phyloP scores from a whole-genome alignment of 2,797 vertebrate genomes.

The Platyrinchus mystaceus region DNA sequence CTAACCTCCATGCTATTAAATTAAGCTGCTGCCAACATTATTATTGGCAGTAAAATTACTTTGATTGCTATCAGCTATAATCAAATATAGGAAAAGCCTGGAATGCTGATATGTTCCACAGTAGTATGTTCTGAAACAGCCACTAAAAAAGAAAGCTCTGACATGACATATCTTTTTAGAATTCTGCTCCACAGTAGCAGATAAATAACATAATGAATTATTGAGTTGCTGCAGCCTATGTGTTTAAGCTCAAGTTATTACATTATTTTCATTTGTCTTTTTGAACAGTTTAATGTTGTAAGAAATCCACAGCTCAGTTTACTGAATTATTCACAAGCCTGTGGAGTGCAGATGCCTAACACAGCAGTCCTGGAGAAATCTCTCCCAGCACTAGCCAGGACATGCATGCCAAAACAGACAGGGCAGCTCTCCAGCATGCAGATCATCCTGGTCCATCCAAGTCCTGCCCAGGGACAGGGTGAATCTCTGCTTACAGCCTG shows the following conservation, averaged over 20 bases:
- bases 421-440: neutral
- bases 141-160: conserved; percentile 32
- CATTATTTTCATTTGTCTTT: conserved; percentile 47
- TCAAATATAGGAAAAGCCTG: conserved; percentile 80
- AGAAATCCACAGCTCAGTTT: neutral
- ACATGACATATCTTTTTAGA: conserved; percentile 53
- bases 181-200: conserved; percentile 57
- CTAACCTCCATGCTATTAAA: conserved; percentile 30
- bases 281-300: conserved; percentile 35
- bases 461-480: neutral
- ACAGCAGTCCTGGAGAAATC: neutral
- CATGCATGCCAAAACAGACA: neutral
- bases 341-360: neutral
- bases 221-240: neutral
- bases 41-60: conserved; percentile 80
- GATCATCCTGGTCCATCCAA: neutral
- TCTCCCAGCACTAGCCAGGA: neutral
- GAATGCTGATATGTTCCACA: conserved; percentile 63
- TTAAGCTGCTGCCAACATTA: conserved; percentile 59
- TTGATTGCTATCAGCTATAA: conserved; percentile 83
- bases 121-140: conserved; percentile 33
- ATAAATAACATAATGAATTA: conserved; percentile 56
- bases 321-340: conserved; percentile 20
- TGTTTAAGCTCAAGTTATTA: conserved; percentile 34
- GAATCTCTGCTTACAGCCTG: neutral